These are phyloP conservation scores for Drosophila tsacasi DNA, from an alignment of 1,140 invertebrate genomes.

Conservation along the genomic window DNA sequence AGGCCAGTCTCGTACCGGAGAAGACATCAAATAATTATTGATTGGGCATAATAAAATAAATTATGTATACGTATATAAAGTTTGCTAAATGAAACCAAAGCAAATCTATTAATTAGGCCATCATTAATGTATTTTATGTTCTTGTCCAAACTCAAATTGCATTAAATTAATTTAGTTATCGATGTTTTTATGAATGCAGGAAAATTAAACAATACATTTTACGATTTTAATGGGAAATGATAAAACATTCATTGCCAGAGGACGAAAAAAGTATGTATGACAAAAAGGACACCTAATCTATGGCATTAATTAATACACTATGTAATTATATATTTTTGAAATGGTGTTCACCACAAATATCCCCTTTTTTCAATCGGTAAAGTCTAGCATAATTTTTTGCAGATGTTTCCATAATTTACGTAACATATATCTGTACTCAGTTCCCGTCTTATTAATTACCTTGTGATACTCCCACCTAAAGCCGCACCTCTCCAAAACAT, in stretches of 20 bases:
- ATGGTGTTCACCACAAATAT: neutral
- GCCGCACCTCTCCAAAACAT: neutral
- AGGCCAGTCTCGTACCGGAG: neutral
- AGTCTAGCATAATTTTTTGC: no score
- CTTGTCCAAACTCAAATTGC: neutral
- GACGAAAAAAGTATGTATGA: neutral
- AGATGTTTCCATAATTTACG: neutral
- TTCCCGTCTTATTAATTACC: no score
- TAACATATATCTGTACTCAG: neutral
- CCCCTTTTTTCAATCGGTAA: accelerated
- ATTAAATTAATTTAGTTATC: constrained; percentile 7
- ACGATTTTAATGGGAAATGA: neutral
- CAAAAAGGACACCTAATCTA: neutral
- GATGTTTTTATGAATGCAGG: neutral
- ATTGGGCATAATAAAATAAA: constrained; percentile 24
- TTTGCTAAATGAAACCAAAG: constrained; percentile 7
- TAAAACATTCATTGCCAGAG: neutral
- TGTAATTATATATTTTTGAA: neutral
- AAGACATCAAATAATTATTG: constrained; percentile 17
- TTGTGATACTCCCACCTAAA: no score
- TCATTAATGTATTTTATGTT: constrained; percentile 19
- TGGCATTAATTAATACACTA: neutral
- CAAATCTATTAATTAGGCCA: constrained; percentile 12
- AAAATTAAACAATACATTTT: neutral
- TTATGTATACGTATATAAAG: neutral